Base-by-base conservation (phyloP, 2,888 invertebrate species). In the Apamea sordens region DNA sequence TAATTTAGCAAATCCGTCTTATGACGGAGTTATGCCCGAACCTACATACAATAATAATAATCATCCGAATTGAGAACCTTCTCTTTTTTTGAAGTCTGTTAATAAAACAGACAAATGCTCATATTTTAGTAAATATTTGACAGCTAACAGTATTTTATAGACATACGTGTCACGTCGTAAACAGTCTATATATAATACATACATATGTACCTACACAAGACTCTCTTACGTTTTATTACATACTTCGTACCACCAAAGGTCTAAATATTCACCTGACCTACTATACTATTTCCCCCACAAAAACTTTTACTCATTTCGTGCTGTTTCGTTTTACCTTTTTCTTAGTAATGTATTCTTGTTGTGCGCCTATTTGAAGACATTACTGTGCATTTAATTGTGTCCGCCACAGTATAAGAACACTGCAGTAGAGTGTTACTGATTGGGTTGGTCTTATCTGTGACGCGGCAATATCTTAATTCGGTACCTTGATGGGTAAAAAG, bases 181-280 rank as follows among this genome's bases (percentile, higher is more conserved):
- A 83, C 64, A 65, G 64, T 44, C 24, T 63, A 2, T n/a, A 53
- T 56, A 69, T 15, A 74, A 44, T 53, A n/a, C n/a, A n/a, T n/a
- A n/a, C n/a, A n/a, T n/a, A 32, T 32, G 67, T 32, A 10, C 18
- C 41, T 41, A 18, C 41, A 5, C 32, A 69, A 28, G 36, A n/a
- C 44, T 77, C 72, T 69, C 72, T 69, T 63, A 21, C 63, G 11
- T 71, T 59, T 75, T 74, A 74, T 72, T 68, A 68, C 63, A 50
- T 41, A 61, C 28, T 32, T 47, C 56, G 56, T 50, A 59, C 28
- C 13, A 36, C 53, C 18, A 15, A 44, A 50, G 28, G n/a, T 18
- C 32, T 80, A 63, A 80, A 67, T 80, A 59, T 68, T 68, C 28
- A 72, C 59, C 64, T 74, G 74, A 84, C 84, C 81, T 69, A 73